phyloP scores from a whole-genome alignment of 2,797 vertebrate genomes.

The Columba guinea region DNA sequence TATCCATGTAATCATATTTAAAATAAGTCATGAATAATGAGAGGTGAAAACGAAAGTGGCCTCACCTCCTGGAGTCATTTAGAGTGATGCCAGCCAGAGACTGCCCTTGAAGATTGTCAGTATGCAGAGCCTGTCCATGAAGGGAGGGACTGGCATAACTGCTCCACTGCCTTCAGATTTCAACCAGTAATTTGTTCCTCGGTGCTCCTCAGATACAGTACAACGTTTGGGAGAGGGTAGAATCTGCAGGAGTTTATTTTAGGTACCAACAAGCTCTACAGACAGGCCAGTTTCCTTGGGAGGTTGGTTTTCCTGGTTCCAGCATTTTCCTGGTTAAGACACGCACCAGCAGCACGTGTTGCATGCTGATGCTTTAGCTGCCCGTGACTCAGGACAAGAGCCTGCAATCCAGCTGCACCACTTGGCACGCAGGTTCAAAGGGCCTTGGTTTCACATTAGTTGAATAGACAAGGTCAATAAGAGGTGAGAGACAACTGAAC shows the following conservation, averaged over 20 bases:
- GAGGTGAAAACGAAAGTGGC: background rate
- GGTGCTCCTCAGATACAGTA: background rate
- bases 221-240: background rate
- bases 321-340: background rate
- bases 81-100: background rate
- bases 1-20: background rate
- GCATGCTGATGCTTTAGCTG: background rate
- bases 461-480: conserved; percentile 9
- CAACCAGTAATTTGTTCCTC: background rate
- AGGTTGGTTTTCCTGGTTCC: background rate
- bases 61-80: background rate
- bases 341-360: fast-evolving
- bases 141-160: background rate
- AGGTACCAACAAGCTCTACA: background rate
- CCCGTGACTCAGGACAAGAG: background rate
- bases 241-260: background rate
- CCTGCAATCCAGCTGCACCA: background rate
- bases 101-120: background rate
- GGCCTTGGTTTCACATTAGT: background rate
- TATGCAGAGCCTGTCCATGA: background rate
- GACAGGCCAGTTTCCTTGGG: background rate
- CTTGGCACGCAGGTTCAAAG: conserved; percentile 2
- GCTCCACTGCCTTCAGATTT: background rate
- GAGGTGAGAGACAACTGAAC: conserved; percentile 28
- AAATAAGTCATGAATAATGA: background rate